Evolutionary conservation across 2,113 vertebrate species (phyloP).

Genomic region (Phocoena phocoena): DNA sequence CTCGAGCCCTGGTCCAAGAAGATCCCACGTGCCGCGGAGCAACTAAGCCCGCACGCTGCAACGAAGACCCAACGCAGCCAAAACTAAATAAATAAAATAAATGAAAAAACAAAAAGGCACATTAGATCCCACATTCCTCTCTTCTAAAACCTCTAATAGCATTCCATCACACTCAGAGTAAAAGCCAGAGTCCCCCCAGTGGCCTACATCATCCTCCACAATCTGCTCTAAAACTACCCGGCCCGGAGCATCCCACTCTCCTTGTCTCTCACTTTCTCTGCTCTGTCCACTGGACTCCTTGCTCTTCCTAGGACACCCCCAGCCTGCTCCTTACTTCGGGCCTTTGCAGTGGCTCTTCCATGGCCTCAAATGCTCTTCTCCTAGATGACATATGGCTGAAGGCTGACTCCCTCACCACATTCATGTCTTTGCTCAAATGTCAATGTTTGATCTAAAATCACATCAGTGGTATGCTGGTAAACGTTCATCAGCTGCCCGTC

Average conservation of each 20-base stretch:
- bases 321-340: background rate
- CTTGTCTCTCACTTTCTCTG: background rate
- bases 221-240: background rate
- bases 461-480: background rate
- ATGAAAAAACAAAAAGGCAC: background rate
- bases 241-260: rapidly evolving
- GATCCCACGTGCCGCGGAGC: too few relatives aligned
- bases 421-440: background rate
- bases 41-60: too few relatives aligned
- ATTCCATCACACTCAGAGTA: background rate
- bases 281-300: background rate
- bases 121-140: background rate
- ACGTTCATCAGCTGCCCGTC: background rate
- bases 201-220: background rate
- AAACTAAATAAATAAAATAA: too few relatives aligned
- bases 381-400: background rate
- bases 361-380: background rate
- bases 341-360: background rate
- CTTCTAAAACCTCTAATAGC: background rate
- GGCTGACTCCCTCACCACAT: background rate
- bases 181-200: background rate
- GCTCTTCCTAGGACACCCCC: background rate
- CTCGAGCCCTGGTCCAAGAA: too few relatives aligned
- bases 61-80: too few relatives aligned
- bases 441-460: background rate